These are phyloP conservation scores for Cyphomyrus discorhynchus DNA, from an alignment of 2,113 vertebrate genomes.

Conservation along the genomic window DNA sequence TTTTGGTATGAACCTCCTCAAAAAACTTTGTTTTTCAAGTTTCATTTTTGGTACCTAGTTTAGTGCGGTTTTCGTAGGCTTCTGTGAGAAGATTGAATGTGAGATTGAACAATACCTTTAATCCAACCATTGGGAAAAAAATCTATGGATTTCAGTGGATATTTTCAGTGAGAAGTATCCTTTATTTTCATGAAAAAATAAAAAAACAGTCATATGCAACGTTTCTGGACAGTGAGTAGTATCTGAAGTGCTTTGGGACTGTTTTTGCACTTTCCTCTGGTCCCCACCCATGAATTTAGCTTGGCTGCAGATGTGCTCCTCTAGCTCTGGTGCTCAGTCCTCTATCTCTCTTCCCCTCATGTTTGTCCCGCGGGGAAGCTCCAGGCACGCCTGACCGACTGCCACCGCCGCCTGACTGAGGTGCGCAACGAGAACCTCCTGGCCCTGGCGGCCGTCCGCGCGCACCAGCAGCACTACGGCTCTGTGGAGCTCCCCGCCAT, in stretches of 20 bases:
- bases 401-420: conserved; percentile 62
- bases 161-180: background rate
- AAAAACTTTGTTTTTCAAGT: background rate
- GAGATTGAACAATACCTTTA: background rate
- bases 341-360: background rate
- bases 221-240: background rate
- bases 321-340: background rate
- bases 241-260: background rate
- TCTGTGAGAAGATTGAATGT: background rate
- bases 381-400: conserved; percentile 62
- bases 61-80: background rate
- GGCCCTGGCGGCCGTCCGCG: conserved; percentile 63
- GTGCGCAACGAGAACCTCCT: conserved; percentile 77
- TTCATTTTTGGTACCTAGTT: background rate
- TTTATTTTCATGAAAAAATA: background rate
- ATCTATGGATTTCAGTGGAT: background rate
- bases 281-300: background rate
- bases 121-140: background rate
- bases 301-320: background rate
- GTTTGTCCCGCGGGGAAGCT: conserved; percentile 51
- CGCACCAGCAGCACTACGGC: conserved; percentile 73
- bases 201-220: background rate
- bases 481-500: conserved; percentile 58
- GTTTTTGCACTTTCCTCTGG: background rate
- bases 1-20: background rate